Percentiles rank a stretch among this genome's conserved stretches.
These are phyloP conservation scores for Spodoptera exigua DNA, from an alignment of 2,888 invertebrate genomes.

Conservation along the genomic window DNA sequence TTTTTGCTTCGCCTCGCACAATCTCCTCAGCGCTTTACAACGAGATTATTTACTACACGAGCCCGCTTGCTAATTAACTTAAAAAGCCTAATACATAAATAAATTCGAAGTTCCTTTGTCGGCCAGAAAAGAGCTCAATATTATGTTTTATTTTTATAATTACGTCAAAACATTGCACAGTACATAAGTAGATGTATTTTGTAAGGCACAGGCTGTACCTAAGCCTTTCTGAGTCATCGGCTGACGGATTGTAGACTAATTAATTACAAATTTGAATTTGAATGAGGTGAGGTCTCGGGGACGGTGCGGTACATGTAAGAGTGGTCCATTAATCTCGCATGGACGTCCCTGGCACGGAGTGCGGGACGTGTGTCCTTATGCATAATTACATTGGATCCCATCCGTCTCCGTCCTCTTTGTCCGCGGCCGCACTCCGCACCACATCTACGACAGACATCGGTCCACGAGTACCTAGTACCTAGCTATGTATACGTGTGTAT, in stretches of 20 bases:
- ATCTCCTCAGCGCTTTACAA: conserved; percentile 20
- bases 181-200: neutral
- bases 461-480: conserved; percentile 1
- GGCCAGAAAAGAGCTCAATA: neutral
- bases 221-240: neutral
- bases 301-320: conserved; percentile 39
- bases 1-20: conserved; percentile 28
- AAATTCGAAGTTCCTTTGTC: conserved; percentile 3
- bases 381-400: conserved; percentile 66
- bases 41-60: conserved; percentile 30
- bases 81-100: conserved; percentile 6
- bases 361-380: conserved; percentile 61
- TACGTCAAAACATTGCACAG: neutral
- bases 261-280: conserved; percentile 17
- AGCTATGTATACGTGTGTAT: conserved; percentile 3
- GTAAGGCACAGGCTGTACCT: neutral
- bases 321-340: conserved; percentile 63
- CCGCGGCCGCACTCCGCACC: conserved; percentile 33
- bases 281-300: conserved; percentile 13
- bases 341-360: conserved; percentile 27
- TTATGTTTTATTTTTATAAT: neutral
- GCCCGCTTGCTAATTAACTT: conserved; percentile 8
- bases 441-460: conserved; percentile 22
- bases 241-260: conserved; percentile 17
- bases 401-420: conserved; percentile 58